Evolutionary conservation across 2,888 invertebrate species (phyloP), one percentile per base, ranked within the genome.

Genomic region (Drosophila dives): DNA sequence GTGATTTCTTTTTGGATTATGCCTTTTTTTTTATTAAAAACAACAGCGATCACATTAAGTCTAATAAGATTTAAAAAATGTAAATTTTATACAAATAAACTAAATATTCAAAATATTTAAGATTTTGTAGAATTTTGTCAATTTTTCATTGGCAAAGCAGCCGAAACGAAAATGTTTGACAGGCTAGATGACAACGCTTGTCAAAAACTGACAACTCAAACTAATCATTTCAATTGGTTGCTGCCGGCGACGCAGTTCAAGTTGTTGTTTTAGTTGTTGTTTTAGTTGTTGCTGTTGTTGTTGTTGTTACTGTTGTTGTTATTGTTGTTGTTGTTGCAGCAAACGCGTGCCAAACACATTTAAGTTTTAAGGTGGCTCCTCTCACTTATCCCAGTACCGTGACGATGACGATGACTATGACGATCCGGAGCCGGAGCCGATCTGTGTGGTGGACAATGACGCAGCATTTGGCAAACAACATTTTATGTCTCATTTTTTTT

Each of bases 191-290:
- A 92, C 92, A 92, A 89, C 83, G 77, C 86, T 85, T 91, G 91
- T 92, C 92, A 92, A 87, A 90, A 83, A 76, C 80, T 89, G 92
- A 91, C 92, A 92, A 81, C 79, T 79, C 85, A 86, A 91, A 92
- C 92, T 91, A 92, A 92, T 92, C 91, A 91, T 86, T 88, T 79
- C 74, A 78, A 85, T 74, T 78, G 80, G 71, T 59, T 45, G 55
- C 38, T 34, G 69, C 36, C 58, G 55, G 56, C 23, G 60, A 45
- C 45, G 59, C 23, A 29, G 62, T 40, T 40, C 49, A n/a, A n/a
- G 36, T 36, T 17, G 49, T 7, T 4, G 64, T 56, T 55, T 45
- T 36, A 20, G 48, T 36, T 20, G 53, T 36, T 17, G 49, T 7
- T 4, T n/a, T n/a, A n/a, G n/a, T n/a, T n/a, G n/a, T n/a, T n/a